Conservation (phyloP, 2,888 invertebrate species). For the Hedychridium roseum region DNA sequence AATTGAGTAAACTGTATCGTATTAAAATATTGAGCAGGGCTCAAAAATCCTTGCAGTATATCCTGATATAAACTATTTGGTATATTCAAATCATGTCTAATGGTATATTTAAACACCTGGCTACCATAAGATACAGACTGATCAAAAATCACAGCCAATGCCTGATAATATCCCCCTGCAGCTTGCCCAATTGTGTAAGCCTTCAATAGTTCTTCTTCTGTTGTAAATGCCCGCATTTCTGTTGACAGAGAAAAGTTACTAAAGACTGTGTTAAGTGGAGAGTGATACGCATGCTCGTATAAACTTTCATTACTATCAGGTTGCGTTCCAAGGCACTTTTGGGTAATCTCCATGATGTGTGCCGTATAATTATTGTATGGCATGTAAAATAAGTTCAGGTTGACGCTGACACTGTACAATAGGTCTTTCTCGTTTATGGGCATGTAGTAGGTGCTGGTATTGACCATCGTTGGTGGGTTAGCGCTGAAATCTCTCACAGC, state of each 20-base stretch:
- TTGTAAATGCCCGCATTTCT: slow-evolving; percentile 35
- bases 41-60: slow-evolving; percentile 6
- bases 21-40: slow-evolving; percentile 10
- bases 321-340: slow-evolving; percentile 41
- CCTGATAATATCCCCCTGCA: slow-evolving; percentile 13
- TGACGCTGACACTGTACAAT: neutral
- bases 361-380: slow-evolving; percentile 44
- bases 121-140: slow-evolving; percentile 25
- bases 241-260: neutral
- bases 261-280: neutral
- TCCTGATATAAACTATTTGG: slow-evolving; percentile 34
- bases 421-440: slow-evolving; percentile 17
- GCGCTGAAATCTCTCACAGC: slow-evolving; percentile 45
- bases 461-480: slow-evolving; percentile 28
- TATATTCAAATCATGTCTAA: slow-evolving; percentile 38
- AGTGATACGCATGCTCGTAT: neutral
- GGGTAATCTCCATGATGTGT: slow-evolving; percentile 40
- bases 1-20: slow-evolving; percentile 40
- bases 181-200: slow-evolving; percentile 38
- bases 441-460: slow-evolving; percentile 43
- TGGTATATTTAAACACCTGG: slow-evolving; percentile 47
- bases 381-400: slow-evolving; percentile 40
- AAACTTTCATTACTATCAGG: slow-evolving; percentile 35
- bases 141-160: slow-evolving; percentile 50
- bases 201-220: slow-evolving; percentile 49